Evolutionary conservation across 2,113 vertebrate species (phyloP).

Genomic region (Psittacara wagleri): DNA sequence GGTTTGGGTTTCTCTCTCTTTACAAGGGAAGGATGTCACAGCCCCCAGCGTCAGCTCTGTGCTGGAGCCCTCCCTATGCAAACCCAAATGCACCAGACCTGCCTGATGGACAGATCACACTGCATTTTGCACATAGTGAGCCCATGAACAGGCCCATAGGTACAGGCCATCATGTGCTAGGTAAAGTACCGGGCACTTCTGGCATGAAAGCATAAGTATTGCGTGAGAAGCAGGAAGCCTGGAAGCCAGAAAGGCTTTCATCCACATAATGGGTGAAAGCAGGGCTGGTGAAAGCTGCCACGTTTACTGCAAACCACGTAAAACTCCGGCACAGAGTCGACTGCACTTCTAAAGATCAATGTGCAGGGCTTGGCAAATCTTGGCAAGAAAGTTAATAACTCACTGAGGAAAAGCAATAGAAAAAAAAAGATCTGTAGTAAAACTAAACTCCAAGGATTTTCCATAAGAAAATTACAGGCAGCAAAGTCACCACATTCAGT

Average conservation of each 20-base stretch:
- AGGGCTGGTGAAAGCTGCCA: background rate
- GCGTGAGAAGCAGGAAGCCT: background rate
- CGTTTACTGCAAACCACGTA: background rate
- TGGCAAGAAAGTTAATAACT: background rate
- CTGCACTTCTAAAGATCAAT: background rate
- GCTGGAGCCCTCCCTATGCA: background rate
- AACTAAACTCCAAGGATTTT: background rate
- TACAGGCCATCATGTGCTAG: background rate
- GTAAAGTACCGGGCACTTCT: background rate
- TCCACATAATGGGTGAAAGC: background rate
- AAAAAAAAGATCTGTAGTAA: background rate
- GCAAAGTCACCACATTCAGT: background rate
- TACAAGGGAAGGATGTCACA: background rate
- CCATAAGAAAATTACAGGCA: background rate
- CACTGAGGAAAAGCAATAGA: background rate
- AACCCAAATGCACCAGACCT: background rate
- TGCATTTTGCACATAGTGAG: background rate
- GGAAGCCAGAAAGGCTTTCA: background rate
- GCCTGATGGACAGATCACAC: background rate
- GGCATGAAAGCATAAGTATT: background rate
- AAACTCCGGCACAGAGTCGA: background rate
- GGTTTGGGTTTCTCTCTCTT: background rate
- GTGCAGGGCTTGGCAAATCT: background rate
- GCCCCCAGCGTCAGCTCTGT: background rate
- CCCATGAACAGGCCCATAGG: background rate